Evolutionary conservation across 2,888 invertebrate genomes (phyloP).

Genomic region (Xestia rhomboidea): DNA sequence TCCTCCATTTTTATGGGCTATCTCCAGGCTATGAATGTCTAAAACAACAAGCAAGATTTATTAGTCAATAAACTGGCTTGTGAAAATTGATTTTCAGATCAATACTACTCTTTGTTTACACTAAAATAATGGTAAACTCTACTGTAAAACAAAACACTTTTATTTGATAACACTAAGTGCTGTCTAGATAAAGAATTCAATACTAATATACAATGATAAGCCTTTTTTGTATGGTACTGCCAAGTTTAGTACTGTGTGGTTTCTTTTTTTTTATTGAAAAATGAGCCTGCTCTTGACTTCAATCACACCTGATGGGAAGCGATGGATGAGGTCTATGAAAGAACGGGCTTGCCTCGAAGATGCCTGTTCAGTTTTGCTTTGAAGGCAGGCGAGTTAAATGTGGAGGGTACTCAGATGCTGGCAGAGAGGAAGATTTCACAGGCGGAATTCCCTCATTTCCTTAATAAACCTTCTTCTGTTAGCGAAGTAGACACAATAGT

Average conservation of each 20-base stretch:
- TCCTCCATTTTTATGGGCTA: neutral
- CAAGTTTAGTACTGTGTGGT: neutral
- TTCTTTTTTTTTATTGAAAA: no score
- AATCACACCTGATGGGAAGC: no score
- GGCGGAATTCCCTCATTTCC: neutral
- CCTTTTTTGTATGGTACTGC: neutral
- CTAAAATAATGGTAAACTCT: constrained; percentile 26
- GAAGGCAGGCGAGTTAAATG: no score
- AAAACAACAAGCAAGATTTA: neutral
- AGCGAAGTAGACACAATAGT: no score
- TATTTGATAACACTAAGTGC: constrained; percentile 27
- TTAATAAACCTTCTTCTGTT: no score
- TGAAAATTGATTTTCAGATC: constrained; percentile 27
- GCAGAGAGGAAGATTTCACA: neutral
- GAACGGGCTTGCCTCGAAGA: no score
- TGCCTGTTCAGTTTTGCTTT: no score
- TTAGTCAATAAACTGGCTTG: constrained; percentile 4
- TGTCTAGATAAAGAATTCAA: constrained; percentile 39
- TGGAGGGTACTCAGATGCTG: no score
- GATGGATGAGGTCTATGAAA: no score
- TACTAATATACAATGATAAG: neutral
- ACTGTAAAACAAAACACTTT: constrained; percentile 25
- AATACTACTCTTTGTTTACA: constrained; percentile 26
- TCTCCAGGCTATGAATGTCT: neutral
- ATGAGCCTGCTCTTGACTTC: no score